A percentile compares a stretch with the other conserved stretches of the same genome.
These are phyloP conservation scores for Prunella fulvescens DNA, from an alignment of 2,113 vertebrate species.

Conservation along the genomic window DNA sequence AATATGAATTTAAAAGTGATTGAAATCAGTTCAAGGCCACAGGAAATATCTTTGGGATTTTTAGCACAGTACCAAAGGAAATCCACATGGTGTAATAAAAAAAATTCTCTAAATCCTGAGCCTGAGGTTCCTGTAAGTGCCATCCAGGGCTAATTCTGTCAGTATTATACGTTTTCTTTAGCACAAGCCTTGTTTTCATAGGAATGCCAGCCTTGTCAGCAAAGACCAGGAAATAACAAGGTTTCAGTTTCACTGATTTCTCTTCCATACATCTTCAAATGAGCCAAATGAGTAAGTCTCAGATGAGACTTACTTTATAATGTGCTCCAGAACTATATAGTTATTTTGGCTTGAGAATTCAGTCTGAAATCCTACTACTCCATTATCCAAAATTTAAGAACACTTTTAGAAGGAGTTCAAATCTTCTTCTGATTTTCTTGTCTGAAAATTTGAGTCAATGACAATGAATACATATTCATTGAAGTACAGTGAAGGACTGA, in stretches of 20 bases:
- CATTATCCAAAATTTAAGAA: background rate
- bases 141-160: background rate
- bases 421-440: background rate
- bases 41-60: background rate
- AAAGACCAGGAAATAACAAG: background rate
- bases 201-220: background rate
- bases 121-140: background rate
- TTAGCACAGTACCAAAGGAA: background rate
- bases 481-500: background rate
- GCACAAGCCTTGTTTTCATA: background rate
- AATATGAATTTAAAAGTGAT: background rate
- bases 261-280: background rate
- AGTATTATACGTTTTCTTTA: background rate
- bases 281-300: background rate
- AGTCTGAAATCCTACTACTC: background rate
- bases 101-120: background rate
- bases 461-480: background rate
- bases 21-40: background rate
- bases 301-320: background rate
- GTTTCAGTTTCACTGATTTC: background rate
- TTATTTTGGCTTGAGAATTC: background rate
- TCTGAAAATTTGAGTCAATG: background rate
- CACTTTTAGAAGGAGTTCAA: background rate
- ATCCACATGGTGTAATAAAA: background rate
- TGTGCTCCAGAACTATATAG: background rate